Base-by-base conservation (phyloP, 2,797 vertebrate species). In the Sus cebifrons region DNA sequence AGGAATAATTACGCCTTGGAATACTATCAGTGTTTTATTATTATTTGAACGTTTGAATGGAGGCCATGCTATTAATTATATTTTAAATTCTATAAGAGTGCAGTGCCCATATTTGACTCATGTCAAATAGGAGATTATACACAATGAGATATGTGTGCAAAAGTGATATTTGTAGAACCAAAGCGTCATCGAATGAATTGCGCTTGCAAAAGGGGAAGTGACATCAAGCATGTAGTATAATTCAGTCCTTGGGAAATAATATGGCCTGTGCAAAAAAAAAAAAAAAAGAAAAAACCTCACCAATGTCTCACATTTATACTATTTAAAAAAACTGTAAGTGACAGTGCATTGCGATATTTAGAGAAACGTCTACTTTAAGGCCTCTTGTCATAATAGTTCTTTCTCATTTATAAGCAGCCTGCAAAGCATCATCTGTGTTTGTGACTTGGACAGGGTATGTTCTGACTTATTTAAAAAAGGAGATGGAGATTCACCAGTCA, bases 401-500 rank as follows among this genome's bases (percentile, higher is more conserved):
- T 74, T 2, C 6, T 70, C 25, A 3, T 86, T 90, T 71, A 27
- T 12, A 77, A 49, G 73, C 40, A 44, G 29, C 17, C 14, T 36
- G 44, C 18, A 74, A 36, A 74, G 23, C 16, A 2, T 17, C 73
- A 64, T 68, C 40, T 49, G 16, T 64, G 82, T 27, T 29, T 40
- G 2, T 65, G 74, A 44, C 40, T 58, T 17, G 21, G n/a, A 75
- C 44, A 75, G 17, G 62, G 62, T 78, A 90, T 49, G 18, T 49
- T 67, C 96, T 67, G 84, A 84, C 27, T 82, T 89, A 83, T 65
- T 95, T 92, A 0, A 65, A 70, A 96, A 96, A 85, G 62, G 49
- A 85, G 64, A 89, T 56, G 60, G 67, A 89, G 67, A 96, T 89
- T 96, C 75, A 84, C 56, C 27, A 56, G 92, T 75, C 92, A 96